Evolutionary conservation across 2,888 invertebrate genomes (phyloP), one percentile per base, ranked within the genome.

Genomic region (Eledone cirrhosa): DNA sequence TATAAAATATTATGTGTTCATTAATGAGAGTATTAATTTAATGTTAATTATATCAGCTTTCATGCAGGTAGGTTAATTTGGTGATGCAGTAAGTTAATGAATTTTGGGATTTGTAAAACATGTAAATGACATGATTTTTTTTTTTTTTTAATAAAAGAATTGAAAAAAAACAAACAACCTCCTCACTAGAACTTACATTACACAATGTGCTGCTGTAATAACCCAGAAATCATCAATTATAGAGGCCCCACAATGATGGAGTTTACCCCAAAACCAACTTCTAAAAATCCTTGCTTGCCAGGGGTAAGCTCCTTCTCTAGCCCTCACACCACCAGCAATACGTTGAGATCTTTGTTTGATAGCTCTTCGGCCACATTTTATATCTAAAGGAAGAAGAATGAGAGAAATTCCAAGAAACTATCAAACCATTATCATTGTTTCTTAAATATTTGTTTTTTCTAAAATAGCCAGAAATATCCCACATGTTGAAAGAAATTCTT

Each of bases 191-290:
- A 80, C 80, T 80, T 80, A 82, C 95, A 87, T 95, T 95, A 0
- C 94, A 95, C 0, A 79, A 31, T 79, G 79, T 31, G 79, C 77
- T 16, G 95, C 95, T 0, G 95, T 94, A 1, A 95, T 90, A 8
- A 95, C 91, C 88, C 94, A 93, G 76, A 92, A 91, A 74, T 93
- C 92, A 1, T 93, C 93, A 77, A 95, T 91, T 16, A 95, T 91
- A 0, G 94, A 93, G 0, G 94, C 95, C 0, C 95, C 95, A 86
- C 95, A 95, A 8, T 69, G 65, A 72, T 59, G 65, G n/a, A 78
- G 24, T 29, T 14, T 48, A 31, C 47, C 24, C 29, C 69, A 59
- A 16, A 27, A 69, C 48, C 27, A 19, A 48, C 29, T 31, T 31
- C 31, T 76, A 22, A 79, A 59, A 22, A 79, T 48, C 41, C 65